Percentiles rank a stretch among this genome's conserved stretches.
Evolutionary conservation across 1,140 invertebrate genomes (phyloP).

Genomic region (Drosophila teissieri): DNA sequence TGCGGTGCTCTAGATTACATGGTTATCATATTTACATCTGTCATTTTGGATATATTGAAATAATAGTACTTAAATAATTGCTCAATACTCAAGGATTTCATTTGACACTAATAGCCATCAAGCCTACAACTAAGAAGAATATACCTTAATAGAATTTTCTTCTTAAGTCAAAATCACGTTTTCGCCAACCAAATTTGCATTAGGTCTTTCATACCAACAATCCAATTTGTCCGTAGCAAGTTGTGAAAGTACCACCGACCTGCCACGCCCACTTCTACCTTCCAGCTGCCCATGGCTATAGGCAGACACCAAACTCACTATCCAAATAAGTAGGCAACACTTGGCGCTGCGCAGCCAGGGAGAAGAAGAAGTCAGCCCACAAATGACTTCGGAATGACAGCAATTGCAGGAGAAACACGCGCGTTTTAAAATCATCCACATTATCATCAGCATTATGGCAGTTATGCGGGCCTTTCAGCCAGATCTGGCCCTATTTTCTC

Average conservation of each 20-base stretch:
- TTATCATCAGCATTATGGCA: constrained; percentile 80
- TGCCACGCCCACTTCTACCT: background rate
- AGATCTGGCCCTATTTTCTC: constrained; percentile 18
- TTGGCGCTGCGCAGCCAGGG: constrained; percentile 28
- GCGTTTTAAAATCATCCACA: constrained; percentile 80
- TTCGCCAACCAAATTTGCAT: constrained; percentile 10
- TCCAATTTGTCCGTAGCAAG: constrained; percentile 9
- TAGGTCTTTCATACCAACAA: background rate
- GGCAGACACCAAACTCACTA: background rate
- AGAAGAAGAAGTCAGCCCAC: constrained; percentile 53
- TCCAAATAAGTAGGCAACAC: constrained; percentile 32
- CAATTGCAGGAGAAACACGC: constrained; percentile 76
- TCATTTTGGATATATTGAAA: too few relatives aligned
- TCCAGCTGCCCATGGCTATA: background rate
- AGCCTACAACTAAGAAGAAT: background rate
- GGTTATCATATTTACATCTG: too few relatives aligned
- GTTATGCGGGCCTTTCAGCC: constrained; percentile 61
- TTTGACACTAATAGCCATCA: background rate
- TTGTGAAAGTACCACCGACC: constrained; percentile 3
- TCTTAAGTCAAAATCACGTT: background rate
- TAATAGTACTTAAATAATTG: too few relatives aligned
- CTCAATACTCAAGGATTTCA: too few relatives aligned
- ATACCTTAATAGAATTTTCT: background rate
- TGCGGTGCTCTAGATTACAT: too few relatives aligned
- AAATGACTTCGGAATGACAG: constrained; percentile 75